Evolutionary conservation across 2,797 vertebrate genomes (phyloP).

Genomic region (Chelon labrosus): DNA sequence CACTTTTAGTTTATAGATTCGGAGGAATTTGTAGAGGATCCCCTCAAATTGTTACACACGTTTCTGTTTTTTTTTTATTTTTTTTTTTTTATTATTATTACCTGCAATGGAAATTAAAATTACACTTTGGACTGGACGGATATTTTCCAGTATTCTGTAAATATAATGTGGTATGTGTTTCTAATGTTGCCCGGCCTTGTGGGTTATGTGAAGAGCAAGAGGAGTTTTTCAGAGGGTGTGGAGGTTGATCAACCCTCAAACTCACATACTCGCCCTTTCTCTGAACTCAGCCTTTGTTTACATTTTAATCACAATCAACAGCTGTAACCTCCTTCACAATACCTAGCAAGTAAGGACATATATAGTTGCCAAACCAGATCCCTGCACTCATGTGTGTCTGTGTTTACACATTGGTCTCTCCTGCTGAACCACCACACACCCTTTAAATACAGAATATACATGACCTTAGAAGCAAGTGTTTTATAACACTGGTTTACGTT

Average conservation of each 20-base stretch:
- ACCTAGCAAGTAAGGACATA: slow-evolving; percentile 83
- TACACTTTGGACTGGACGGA: not conserved
- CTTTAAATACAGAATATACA: slow-evolving; percentile 68
- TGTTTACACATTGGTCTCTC: slow-evolving; percentile 77
- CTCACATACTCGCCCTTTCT: slow-evolving; percentile 78
- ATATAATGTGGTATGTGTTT: slow-evolving; percentile 4
- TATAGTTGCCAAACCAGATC: slow-evolving; percentile 87
- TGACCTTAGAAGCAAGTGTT: slow-evolving; percentile 51
- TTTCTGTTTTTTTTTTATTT: not conserved
- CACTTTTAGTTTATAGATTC: slow-evolving; percentile 42
- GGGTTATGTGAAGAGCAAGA: slow-evolving; percentile 30
- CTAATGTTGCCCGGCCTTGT: slow-evolving; percentile 18
- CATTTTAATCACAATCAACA: slow-evolving; percentile 87
- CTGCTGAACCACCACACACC: slow-evolving; percentile 69
- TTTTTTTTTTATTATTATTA: slow-evolving; percentile 2
- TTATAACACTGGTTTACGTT: slow-evolving; percentile 43
- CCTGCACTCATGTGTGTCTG: slow-evolving; percentile 76
- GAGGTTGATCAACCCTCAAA: slow-evolving; percentile 65
- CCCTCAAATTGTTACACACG: not conserved
- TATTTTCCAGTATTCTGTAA: not conserved
- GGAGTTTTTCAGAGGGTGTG: slow-evolving; percentile 53
- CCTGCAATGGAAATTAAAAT: not conserved
- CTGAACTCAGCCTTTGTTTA: slow-evolving; percentile 84
- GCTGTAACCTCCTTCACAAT: slow-evolving; percentile 83
- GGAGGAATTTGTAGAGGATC: slow-evolving; percentile 13